Evolutionary conservation across 92 coral and sea anemone species (phyloP).

Genomic region (Epizoanthus ramosus): DNA sequence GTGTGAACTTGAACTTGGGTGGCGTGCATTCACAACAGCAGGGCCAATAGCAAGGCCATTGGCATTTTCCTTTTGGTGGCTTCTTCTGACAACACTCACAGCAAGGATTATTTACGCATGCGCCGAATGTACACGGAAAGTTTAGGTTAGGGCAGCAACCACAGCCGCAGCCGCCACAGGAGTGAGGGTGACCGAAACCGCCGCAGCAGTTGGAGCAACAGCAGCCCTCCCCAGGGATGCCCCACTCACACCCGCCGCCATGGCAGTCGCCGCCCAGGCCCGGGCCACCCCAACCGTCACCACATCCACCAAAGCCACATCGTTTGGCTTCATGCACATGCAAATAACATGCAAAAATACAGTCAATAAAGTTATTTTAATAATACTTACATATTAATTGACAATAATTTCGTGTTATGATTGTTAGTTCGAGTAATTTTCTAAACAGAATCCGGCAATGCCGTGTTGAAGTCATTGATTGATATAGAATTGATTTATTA

Average conservation of each 20-base stretch:
- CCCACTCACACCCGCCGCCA: constrained; percentile 55
- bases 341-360: constrained; percentile 19
- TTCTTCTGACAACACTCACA: constrained; percentile 86
- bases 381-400: no score
- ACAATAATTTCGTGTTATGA: no score
- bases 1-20: constrained; percentile 79
- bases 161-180: constrained; percentile 74
- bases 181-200: constrained; percentile 78
- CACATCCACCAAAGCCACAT: constrained; percentile 32
- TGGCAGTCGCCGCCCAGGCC: background rate
- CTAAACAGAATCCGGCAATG: no score
- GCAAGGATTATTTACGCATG: constrained; percentile 91
- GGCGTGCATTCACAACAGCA: constrained; percentile 89
- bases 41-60: constrained; percentile 95
- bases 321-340: constrained; percentile 48
- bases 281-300: no score
- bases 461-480: no score
- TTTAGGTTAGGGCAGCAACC: constrained; percentile 84
- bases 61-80: constrained; percentile 83
- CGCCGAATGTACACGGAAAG: constrained; percentile 90
- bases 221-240: constrained; percentile 74
- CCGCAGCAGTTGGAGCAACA: constrained; percentile 96
- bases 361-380: background rate
- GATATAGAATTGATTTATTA: no score
- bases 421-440: no score